Evolutionary conservation across 2,797 vertebrate genomes (phyloP), one percentile per base, ranked within the genome.

Genomic region (Chromobotia macracanthus): DNA sequence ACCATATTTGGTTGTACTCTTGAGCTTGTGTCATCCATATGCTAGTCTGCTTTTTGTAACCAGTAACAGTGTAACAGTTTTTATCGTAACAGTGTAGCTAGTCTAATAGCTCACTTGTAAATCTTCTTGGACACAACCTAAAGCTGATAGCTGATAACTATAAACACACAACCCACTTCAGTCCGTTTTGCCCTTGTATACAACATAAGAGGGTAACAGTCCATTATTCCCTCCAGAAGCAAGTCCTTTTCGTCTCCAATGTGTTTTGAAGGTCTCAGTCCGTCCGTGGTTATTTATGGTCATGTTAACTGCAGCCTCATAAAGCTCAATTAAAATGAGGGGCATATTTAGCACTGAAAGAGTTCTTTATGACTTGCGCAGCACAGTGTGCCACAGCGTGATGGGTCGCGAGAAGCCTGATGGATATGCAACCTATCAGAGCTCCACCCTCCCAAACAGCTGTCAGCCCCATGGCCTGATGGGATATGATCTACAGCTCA

Each of bases 401-500:
- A 89, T 89, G 77, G 70, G 87, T 83, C 85, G 81, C 86, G 84
- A 82, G 82, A 84, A 75, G 80, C 18, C 1, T 90, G 91, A 93
- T 89, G 75, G 82, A 94, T 90, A 83, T 83, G 53, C n/a, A 67
- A 38, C 75, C 64, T 56, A 67, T 61, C 4, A 56, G 41, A 61
- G 70, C 38, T 86, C 81, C 79, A 80, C 78, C 51, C 80, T 84
- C 83, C 69, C 77, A 79, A 88, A 89, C 86, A 86, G 84, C 79
- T 90, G 91, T 92, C 91, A 90, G 46, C 72, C 53, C 56, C 1
- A 51, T 83, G 83, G 73, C 84, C 86, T 90, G 89, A 92, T 86
- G 77, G 82, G 61, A 75, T 0, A 85, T 91, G 89, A 93, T 92
- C 89, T 91, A 93, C 87, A 86, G 87, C 87, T 55, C 78, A 66